Evolutionary conservation across 2,113 vertebrate genomes (phyloP).

Genomic region (Eolophus roseicapilla): DNA sequence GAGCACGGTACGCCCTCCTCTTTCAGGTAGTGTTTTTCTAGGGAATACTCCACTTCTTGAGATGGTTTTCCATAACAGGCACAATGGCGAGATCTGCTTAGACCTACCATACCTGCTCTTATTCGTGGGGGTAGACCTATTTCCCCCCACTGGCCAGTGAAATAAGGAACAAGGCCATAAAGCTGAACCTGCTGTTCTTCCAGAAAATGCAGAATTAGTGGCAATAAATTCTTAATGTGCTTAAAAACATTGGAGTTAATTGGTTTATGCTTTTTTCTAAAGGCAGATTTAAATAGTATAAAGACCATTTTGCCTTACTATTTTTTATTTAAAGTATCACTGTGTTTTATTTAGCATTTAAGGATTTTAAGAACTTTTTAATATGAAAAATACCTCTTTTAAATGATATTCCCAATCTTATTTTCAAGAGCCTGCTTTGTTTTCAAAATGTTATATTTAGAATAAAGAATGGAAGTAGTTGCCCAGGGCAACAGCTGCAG

Average conservation of each 20-base stretch:
- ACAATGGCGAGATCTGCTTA: neutral
- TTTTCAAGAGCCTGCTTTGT: neutral
- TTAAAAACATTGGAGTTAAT: neutral
- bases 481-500: constrained; percentile 7
- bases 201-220: neutral
- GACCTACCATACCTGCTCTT: neutral
- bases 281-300: neutral
- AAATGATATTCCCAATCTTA: neutral
- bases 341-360: neutral
- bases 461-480: constrained; percentile 15
- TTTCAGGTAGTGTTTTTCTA: neutral
- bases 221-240: neutral
- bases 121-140: neutral
- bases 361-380: neutral
- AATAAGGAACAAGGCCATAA: neutral
- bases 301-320: neutral
- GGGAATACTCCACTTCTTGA: neutral
- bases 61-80: neutral
- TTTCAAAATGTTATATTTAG: constrained; percentile 2
- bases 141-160: neutral
- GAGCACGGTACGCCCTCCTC: rapidly evolving
- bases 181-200: neutral
- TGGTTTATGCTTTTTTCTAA: neutral
- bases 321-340: neutral
- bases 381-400: neutral